Base-by-base conservation (phyloP, 2,797 vertebrate species). In the Melanotaenia trifasciata region DNA sequence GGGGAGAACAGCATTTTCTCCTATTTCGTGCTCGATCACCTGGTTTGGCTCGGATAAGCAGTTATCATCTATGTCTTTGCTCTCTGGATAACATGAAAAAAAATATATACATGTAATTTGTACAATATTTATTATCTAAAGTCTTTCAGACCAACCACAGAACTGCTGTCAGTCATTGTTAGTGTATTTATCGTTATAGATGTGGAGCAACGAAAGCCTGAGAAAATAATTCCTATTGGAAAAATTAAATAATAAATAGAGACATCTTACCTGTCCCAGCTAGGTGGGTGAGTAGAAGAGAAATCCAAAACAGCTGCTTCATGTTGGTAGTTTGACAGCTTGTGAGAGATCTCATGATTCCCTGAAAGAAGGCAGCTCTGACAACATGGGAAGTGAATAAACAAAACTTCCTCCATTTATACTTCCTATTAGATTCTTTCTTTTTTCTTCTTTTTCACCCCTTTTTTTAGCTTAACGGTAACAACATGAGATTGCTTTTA, bases 351-450 rank as follows among this genome's bases (percentile, higher is more conserved):
- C 74, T 86, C 62, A 77, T 79, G 77, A 83, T 80, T 68, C 58
- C 56, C 81, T 53, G 40, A 20, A 47, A 33, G 62, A 76, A 53
- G n/a, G 4, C 57, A 36, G 18, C 58, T 40, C 53, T 70, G 67
- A 80, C 74, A 83, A 77, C 58, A 81, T 73, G 65, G 67, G 83
- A 89, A 83, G 85, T 83, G 7, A 7, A 2, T 71, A 4, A 26
- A 58, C 16, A 70, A 40, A 61, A 85, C 80, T 93, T 92, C 85
- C 90, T 84, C 79, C 14, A 50, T 58, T 54, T 35, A 50, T 50
- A 86, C 85, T 77, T 70, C 72, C 4, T n/a, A 76, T 72, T 22
- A 76, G 78, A 64, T 59, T 1, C 43, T 63, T 62, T 1, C 38
- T 66, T 14, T 11, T 5, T 35, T 40, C 13, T 13, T 40, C 13